Percentiles rank a stretch among this genome's conserved stretches.
phyloP scores from a whole-genome alignment of 2,797 vertebrate genomes.

The Carcharodon carcharias region DNA sequence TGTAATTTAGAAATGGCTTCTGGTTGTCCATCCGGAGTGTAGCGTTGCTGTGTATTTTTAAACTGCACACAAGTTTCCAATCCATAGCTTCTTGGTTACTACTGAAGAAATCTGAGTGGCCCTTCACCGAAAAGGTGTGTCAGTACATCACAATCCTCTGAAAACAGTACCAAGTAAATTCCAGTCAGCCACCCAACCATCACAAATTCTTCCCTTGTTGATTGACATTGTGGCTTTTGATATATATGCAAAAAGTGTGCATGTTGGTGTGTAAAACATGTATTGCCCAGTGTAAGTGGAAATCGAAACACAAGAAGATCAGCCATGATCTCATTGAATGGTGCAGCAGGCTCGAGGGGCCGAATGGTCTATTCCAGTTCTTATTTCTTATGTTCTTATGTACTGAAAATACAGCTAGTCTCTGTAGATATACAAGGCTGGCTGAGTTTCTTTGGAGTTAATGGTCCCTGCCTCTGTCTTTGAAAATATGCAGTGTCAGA shows the following conservation, averaged over 20 bases:
- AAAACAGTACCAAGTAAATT: not conserved
- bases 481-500: not conserved
- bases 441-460: not conserved
- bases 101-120: not conserved
- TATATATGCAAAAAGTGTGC: not conserved
- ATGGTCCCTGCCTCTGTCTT: not conserved
- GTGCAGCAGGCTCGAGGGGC: too few species aligned
- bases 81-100: not conserved
- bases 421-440: not conserved
- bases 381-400: too few species aligned
- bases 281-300: not conserved
- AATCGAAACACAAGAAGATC: too few species aligned
- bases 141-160: not conserved
- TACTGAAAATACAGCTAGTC: not conserved
- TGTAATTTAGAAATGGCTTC: constrained; percentile 14
- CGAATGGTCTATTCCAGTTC: too few species aligned
- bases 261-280: not conserved
- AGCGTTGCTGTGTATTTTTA: not conserved
- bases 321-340: too few species aligned
- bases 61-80: not conserved
- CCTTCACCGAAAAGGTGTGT: not conserved
- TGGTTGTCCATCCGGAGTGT: not conserved
- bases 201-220: not conserved
- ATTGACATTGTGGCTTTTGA: not conserved
- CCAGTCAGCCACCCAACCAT: not conserved